Evolutionary conservation across 2,113 vertebrate species (phyloP), one percentile per base, ranked within the genome.

Genomic region (Lota lota): DNA sequence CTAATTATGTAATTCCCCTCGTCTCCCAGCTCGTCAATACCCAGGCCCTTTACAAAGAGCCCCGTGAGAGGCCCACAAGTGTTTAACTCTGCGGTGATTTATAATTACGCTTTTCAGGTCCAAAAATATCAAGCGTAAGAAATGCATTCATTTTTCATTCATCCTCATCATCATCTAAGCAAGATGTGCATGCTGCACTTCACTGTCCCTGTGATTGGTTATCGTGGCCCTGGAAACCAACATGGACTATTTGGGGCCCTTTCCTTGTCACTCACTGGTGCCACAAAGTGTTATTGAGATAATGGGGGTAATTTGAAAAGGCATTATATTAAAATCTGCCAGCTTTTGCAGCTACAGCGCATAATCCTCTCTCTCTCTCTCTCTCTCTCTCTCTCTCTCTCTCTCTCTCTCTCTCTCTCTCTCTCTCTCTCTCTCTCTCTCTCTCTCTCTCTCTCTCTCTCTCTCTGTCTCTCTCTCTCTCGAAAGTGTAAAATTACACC

Each of bases 1-100:
- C 69, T 85, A 85, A 87, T 87, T 84, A 68, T 66, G 71, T 72
- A 76, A 81, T 86, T 22, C 73, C 73, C 57, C 10, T 47, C 40
- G 40, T 11, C 40, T 47, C 40, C 40, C 6, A 14, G 6, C 40
- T 47, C 40, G 40, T 47, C 40, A 47, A 47, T 47, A 14, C 40
- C 12, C 40, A 14, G 40, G 40, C 10, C 40, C 40, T 14, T 47
- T 11, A 10, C 2, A 14, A 5, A 47, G 40, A 47, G 40, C 59
- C 75, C 68, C 73, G 51, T 64, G 28, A 71, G 57, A 68, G 67
- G 72, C 79, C 73, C 63, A 77, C 70, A 68, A 74, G 66, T 71
- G 75, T 47, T 47, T 47, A 47, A 47, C 8, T 47, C 40, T 3
- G 12, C 40, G 40, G 10, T 47, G 40, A 47, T 47, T 47, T 14